A percentile compares a stretch with the other conserved stretches of the same genome.
Evolutionary conservation across 2,113 vertebrate genomes (phyloP).

Genomic region (Indicator maculatus): DNA sequence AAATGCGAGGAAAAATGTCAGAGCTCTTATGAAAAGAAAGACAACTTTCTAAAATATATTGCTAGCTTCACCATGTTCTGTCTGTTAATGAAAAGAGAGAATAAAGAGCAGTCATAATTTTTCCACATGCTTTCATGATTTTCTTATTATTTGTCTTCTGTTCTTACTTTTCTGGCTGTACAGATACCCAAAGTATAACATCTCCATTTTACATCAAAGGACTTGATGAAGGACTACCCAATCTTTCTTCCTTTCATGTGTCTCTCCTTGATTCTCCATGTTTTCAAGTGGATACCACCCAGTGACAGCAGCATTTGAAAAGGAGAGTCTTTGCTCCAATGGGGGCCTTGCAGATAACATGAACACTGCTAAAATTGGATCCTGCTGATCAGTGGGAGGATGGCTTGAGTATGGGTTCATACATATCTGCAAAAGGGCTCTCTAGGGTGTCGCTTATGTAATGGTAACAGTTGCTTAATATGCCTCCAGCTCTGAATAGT

Average conservation of each 20-base stretch:
- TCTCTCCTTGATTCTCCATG: background rate
- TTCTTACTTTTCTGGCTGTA: conserved; percentile 15
- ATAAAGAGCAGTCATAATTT: background rate
- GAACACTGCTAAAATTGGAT: conserved; percentile 16
- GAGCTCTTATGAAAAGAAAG: background rate
- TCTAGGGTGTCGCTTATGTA: background rate
- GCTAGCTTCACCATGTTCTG: background rate
- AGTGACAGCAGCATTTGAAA: conserved; percentile 29
- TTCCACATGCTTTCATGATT: background rate
- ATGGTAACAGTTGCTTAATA: background rate
- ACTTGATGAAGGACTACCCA: conserved; percentile 12
- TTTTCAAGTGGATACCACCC: conserved; percentile 37
- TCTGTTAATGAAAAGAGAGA: background rate
- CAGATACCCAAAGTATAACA: background rate
- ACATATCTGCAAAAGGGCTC: background rate
- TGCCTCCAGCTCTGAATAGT: background rate
- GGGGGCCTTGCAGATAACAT: conserved; percentile 15
- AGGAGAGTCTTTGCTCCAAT: background rate
- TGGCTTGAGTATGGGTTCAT: background rate
- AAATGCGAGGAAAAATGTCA: background rate
- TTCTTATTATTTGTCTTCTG: background rate
- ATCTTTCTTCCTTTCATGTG: conserved; percentile 54
- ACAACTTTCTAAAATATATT: background rate
- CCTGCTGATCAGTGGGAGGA: background rate
- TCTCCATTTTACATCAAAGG: conserved; percentile 37